Base-by-base conservation (phyloP, 1,140 invertebrate genomes). In the Drosophila miranda region DNA sequence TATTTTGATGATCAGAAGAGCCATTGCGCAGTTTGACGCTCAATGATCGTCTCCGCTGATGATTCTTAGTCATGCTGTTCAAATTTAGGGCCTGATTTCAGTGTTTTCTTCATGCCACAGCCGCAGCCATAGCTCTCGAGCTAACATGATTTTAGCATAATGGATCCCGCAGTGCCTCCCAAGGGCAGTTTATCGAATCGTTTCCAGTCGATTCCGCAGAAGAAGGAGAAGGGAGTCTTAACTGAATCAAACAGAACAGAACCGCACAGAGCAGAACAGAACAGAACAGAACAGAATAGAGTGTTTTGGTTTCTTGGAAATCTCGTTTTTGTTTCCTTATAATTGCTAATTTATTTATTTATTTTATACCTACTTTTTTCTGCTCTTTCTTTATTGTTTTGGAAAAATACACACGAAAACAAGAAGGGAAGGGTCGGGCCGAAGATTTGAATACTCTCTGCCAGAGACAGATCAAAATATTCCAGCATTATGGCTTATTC, bases 311-410 rank as follows among this genome's bases (percentile, higher is more conserved):
- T 58, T 62, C 63, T 73, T 59, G 48, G 59, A 82, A 82, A 73
- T 80, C 67, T 73, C 44, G 76, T 86, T 86, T 74, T 62, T 57
- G 61, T 73, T 62, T 80, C 81, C 68, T 56, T 61, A 77, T 84
- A 84, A 84, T 84, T 84, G 81, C 77, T 84, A 84, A 84, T 84
- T 84, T 84, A 84, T 84, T 78, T 75, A 49, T 59, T 84, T 79
- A 75, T 79, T 79, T 84, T 75, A 78, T 72, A 68, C 58, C 19
- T 19, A 19, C 19, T 63, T 57, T 72, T 82, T 67, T 19, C 19
- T 77, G 71, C 61, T 74, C 70, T 78, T 78, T 70, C 64, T 58
- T 75, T 75, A 69, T 78, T 77, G 54, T 66, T 77, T 77, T 71
- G 16, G 54, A 66, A 48, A 68, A 68, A 68, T 67, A 68, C 66